These are phyloP conservation scores for Psophia crepitans DNA, from an alignment of 2,113 vertebrate genomes.

Conservation along the genomic window DNA sequence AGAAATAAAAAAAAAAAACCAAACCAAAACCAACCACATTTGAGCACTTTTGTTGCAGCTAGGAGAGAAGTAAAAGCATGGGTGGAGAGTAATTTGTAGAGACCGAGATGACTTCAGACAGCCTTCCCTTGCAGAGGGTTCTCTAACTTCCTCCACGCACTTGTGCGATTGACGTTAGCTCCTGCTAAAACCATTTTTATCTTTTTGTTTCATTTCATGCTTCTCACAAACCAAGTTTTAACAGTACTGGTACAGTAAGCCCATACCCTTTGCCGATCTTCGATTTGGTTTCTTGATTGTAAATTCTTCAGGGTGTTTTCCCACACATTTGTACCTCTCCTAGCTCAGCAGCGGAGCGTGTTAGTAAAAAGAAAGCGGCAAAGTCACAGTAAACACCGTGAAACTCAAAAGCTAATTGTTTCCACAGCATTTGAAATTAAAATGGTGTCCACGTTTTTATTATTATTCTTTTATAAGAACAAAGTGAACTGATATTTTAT, in stretches of 20 bases:
- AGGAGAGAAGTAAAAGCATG: neutral
- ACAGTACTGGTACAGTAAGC: neutral
- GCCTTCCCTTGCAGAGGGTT: neutral
- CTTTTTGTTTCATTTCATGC: conserved; percentile 9
- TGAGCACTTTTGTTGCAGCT: neutral
- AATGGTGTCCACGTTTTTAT: neutral
- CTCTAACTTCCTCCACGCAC: neutral
- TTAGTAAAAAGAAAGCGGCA: neutral
- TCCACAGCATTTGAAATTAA: neutral
- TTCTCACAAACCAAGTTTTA: neutral
- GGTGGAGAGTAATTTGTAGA: neutral
- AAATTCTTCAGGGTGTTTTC: neutral
- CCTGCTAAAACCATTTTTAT: neutral
- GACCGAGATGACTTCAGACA: neutral
- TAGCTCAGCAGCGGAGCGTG: fast-evolving
- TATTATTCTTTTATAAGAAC: neutral
- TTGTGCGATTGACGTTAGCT: neutral
- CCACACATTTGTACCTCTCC: neutral
- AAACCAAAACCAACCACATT: no score
- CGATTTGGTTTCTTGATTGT: neutral
- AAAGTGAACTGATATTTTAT: neutral
- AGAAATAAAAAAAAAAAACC: neutral
- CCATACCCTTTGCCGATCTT: neutral
- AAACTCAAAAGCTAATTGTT: neutral
- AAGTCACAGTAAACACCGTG: neutral